Evolutionary conservation across 2,888 invertebrate genomes (phyloP).

Genomic region (Pedicia rivosa): DNA sequence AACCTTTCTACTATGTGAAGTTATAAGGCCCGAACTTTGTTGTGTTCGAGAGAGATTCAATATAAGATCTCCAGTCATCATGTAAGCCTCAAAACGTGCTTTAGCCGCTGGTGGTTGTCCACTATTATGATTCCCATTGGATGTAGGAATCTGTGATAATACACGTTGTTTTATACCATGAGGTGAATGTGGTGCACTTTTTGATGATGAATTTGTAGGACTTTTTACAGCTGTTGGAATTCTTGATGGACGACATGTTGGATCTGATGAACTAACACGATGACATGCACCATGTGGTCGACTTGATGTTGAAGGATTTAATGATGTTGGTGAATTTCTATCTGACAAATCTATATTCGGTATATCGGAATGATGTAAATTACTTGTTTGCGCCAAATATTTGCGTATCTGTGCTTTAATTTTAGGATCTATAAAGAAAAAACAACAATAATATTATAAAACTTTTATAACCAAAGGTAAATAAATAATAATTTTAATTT

Average conservation of each 20-base stretch:
- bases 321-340: conserved; percentile 18
- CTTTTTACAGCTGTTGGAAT: conserved; percentile 36
- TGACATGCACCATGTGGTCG: conserved; percentile 16
- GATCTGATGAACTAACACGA: conserved; percentile 19
- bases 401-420: conserved; percentile 67
- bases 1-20: conserved; percentile 33
- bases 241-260: conserved; percentile 33
- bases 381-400: conserved; percentile 44
- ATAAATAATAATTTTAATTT: no score
- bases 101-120: conserved; percentile 21
- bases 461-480: not conserved
- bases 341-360: conserved; percentile 34
- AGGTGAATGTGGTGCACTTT: conserved; percentile 26
- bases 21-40: conserved; percentile 43
- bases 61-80: conserved; percentile 96
- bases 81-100: conserved; percentile 74
- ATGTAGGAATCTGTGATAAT: conserved; percentile 28
- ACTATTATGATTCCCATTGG: conserved; percentile 13
- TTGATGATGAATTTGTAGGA: conserved; percentile 16
- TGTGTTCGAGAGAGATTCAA: conserved; percentile 78
- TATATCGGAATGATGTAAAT: conserved; percentile 34
- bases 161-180: conserved; percentile 19
- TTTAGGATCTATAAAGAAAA: conserved; percentile 54
- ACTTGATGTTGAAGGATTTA: conserved; percentile 9
- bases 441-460: not conserved